Evolutionary conservation across 2,888 invertebrate species (phyloP).

Genomic region (Pristionchus japonicus): DNA sequence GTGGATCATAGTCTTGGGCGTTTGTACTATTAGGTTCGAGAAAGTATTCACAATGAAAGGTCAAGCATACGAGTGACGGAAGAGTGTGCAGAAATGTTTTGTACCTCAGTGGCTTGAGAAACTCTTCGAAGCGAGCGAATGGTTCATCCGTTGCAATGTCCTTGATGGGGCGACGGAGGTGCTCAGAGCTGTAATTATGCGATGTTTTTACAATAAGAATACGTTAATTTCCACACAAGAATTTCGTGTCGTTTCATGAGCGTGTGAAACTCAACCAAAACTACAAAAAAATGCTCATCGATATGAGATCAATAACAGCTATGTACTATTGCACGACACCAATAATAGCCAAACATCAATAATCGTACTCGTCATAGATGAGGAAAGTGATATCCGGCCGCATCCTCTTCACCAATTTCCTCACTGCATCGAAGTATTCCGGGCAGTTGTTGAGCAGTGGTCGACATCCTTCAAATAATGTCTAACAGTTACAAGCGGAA

Average conservation of each 20-base stretch:
- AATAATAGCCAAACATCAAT: too few relatives aligned
- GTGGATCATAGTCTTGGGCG: neutral
- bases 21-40: too few relatives aligned
- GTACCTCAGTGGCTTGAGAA: neutral
- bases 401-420: neutral
- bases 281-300: too few relatives aligned
- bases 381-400: conserved; percentile 5
- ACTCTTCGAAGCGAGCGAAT: neutral
- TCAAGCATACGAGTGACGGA: too few relatives aligned
- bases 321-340: too few relatives aligned
- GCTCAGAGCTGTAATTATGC: neutral
- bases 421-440: neutral
- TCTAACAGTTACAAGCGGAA: neutral
- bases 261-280: too few relatives aligned
- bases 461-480: neutral
- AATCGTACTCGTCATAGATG: conserved; percentile 4
- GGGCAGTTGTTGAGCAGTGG: neutral
- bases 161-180: neutral
- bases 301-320: too few relatives aligned
- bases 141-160: neutral
- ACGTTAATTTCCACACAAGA: neutral
- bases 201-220: too few relatives aligned
- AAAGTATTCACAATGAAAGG: too few relatives aligned
- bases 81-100: too few relatives aligned
- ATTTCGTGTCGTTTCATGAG: too few relatives aligned